Conservation (phyloP, 2,888 invertebrate genomes). For the Bombylius major region DNA sequence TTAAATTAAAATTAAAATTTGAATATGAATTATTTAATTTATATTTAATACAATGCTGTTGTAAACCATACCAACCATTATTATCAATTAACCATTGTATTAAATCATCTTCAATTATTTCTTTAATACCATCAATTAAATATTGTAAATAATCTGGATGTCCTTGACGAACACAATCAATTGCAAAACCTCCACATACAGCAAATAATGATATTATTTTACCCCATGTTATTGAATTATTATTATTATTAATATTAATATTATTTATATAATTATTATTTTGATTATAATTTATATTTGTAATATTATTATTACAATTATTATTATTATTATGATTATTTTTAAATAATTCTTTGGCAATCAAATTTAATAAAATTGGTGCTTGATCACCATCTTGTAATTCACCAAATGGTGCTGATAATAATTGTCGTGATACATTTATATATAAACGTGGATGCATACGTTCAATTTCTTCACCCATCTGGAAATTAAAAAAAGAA, state of each 20-base stretch:
- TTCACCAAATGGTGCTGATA: constrained; percentile 46
- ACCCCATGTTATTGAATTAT: constrained; percentile 59
- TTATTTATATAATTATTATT: not conserved
- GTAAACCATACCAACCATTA: constrained; percentile 59
- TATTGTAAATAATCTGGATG: constrained; percentile 64
- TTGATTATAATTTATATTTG: constrained; percentile 43
- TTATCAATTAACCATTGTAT: constrained; percentile 63
- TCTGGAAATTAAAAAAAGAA: constrained; percentile 28
- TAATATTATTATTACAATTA: constrained; percentile 48
- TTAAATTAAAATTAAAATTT: not conserved
- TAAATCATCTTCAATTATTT: constrained; percentile 55
- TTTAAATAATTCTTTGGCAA: constrained; percentile 58
- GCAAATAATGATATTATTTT: constrained; percentile 70
- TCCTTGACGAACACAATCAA: constrained; percentile 64
- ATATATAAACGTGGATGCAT: constrained; percentile 65
- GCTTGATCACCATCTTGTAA: constrained; percentile 39
- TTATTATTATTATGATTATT: constrained; percentile 44
- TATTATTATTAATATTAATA: not conserved
- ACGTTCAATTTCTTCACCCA: constrained; percentile 62
- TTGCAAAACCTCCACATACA: constrained; percentile 70
- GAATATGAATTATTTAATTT: constrained; percentile 9
- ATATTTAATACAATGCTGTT: constrained; percentile 29
- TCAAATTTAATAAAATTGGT: constrained; percentile 46
- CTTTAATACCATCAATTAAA: constrained; percentile 63
- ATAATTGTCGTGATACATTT: constrained; percentile 61